phyloP scores from a whole-genome alignment of 2,113 vertebrate genomes.

The Ivindomyrus marchei region DNA sequence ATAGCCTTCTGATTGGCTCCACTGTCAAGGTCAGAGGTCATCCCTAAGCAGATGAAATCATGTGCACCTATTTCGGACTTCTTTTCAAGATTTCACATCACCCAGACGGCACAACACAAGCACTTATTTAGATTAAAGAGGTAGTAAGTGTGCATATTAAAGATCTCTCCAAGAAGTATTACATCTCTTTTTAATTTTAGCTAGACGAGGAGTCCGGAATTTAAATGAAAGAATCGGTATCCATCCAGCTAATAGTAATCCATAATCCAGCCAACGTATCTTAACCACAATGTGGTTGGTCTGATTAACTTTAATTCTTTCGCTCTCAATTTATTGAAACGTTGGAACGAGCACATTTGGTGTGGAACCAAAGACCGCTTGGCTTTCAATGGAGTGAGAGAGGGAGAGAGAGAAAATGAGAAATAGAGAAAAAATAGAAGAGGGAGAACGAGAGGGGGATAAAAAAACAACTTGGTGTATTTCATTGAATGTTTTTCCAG shows the following conservation, averaged over 20 bases:
- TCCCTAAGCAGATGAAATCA: background rate
- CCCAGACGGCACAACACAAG: slow-evolving; percentile 2
- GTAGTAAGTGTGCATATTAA: slow-evolving; percentile 41
- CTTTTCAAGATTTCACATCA: slow-evolving; percentile 11
- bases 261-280: slow-evolving; percentile 73
- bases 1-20: background rate
- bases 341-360: slow-evolving; percentile 69
- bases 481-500: slow-evolving; percentile 19
- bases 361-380: slow-evolving; percentile 57
- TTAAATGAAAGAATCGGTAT: slow-evolving; percentile 75
- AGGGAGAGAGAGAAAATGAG: background rate
- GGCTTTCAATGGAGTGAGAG: slow-evolving; percentile 50
- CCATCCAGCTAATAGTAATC: slow-evolving; percentile 77
- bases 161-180: slow-evolving; percentile 71
- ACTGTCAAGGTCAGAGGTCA: background rate
- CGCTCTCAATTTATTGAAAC: slow-evolving; percentile 73
- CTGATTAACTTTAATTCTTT: slow-evolving; percentile 76
- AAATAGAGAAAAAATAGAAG: background rate
- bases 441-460: slow-evolving; percentile 31
- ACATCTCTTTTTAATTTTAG: slow-evolving; percentile 73
- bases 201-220: slow-evolving; percentile 64
- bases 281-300: slow-evolving; percentile 74
- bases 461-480: slow-evolving; percentile 41
- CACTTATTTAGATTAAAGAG: slow-evolving; percentile 41
- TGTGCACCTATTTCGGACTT: background rate